Evolutionary conservation across 2,113 vertebrate species (phyloP), one percentile per base, ranked within the genome.

Genomic region (Chamaea fasciata): DNA sequence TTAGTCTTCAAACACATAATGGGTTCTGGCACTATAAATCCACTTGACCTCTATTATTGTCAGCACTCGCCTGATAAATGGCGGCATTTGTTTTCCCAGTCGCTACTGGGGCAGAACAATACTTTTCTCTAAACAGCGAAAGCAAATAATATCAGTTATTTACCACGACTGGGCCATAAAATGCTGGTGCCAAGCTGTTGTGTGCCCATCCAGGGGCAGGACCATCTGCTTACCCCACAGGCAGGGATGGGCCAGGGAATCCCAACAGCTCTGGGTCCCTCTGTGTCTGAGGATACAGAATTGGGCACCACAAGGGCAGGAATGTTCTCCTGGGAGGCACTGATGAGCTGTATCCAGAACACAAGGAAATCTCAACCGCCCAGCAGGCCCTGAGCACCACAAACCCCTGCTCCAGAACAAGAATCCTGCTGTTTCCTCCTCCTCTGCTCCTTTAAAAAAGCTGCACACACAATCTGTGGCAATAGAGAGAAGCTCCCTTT

Each of bases 1-100:
- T 97, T 96, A 96, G 93, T 95, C 92, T 90, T 97, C 92, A 92
- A 94, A 96, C 52, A 92, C 68, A 92, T 93, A 94, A 96, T 92
- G 95, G 83, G 44, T 93, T 92, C 83, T 94, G 88, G 88, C 76
- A 94, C 71, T 55, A 93, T 92, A 97, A 96, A 95, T 95, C 93
- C 88, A 96, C 92, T 96, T 94, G 95, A 96, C 95, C 96, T 97
- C 94, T 93, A 88, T 92, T 88, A 90, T 77, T 96, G 90, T 73
- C 85, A 93, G 83, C 82, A 74, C 75, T 93, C 26, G 35, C 52
- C 42, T 78, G 92, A 97, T 83, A 94, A 93, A 96, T 67, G 87
- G 67, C 77, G 79, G 52, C 56, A 88, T 83, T 95, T 95, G 87
- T 90, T 97, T 92, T 88, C 92, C 85, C 90, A 62, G 78, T 94